Base-by-base conservation (phyloP, 1,140 invertebrate genomes). In the Wasmannia auropunctata region DNA sequence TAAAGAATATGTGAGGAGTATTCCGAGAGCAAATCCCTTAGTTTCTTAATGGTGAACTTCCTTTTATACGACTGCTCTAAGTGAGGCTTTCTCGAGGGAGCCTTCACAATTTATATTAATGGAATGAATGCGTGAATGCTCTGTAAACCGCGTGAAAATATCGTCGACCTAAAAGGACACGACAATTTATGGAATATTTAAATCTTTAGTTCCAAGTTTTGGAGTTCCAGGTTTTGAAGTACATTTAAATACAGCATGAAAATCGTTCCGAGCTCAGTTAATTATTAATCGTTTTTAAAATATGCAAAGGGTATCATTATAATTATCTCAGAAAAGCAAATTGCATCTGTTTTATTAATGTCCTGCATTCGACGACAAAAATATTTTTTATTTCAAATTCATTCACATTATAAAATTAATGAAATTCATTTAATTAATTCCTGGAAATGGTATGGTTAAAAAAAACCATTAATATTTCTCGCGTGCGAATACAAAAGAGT, bases 21-120 rank as follows among this genome's bases (percentile, higher is more conserved):
- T 77, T 77, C 34, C 62, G 14, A 85, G 63, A 11, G 40, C 46
- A 77, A 86, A 77, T 90, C 77, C 43, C 34, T 56, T 51, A 67
- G 60, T 88, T 84, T 86, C 81, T 67, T 87, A 90, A 87, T 79
- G 65, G 69, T 74, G 46, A 85, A 60, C 37, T 49, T 76, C 19
- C 51, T 89, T 87, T 80, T 89, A 70, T 85, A 85, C 49, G 56
- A 28, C 65, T 84, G 54, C 28, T 60, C 31, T 43, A 72, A 79
- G 74, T 65, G 28, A 62, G 69, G 51, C 56, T 90, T 85, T 89
- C 79, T 85, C 74, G 5, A 28, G 62, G 49, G 80, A 76, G 40
- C 49, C 31, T 79, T 85, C 19, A 69, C 67, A 80, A 89, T 89
- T 85, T 89, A 90, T 89, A 89, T 89, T 87, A 90, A 89, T 85